A percentile compares a stretch with the other conserved stretches of the same genome.
Evolutionary conservation across 1,140 invertebrate genomes (phyloP).

Genomic region (Babylonia areolata): DNA sequence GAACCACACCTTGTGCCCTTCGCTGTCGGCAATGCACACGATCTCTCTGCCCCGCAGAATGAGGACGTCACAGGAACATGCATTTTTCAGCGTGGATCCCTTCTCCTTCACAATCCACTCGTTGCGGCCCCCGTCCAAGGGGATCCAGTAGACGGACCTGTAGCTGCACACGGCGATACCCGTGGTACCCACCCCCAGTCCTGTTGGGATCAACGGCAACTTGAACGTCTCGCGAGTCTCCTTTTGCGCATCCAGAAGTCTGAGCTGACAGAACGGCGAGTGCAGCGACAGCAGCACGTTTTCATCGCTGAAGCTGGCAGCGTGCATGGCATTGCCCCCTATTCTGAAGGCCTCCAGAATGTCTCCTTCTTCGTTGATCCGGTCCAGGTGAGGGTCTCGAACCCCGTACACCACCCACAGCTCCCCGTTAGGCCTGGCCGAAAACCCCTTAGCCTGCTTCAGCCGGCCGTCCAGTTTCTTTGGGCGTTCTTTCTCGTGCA

Average conservation of each 20-base stretch:
- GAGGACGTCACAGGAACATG: slow-evolving; percentile 23
- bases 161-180: slow-evolving; percentile 23
- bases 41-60: slow-evolving; percentile 20
- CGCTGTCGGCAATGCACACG: slow-evolving; percentile 54
- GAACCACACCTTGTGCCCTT: slow-evolving; percentile 49
- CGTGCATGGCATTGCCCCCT: slow-evolving; percentile 19
- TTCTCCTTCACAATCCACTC: slow-evolving; percentile 20
- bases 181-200: slow-evolving; percentile 12
- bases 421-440: neutral
- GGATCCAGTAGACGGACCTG: slow-evolving; percentile 20
- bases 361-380: neutral
- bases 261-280: slow-evolving; percentile 15
- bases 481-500: neutral
- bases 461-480: neutral
- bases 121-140: slow-evolving; percentile 15
- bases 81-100: slow-evolving; percentile 8
- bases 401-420: slow-evolving; percentile 26
- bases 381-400: slow-evolving; percentile 26
- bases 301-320: slow-evolving; percentile 4
- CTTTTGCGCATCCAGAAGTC: neutral
- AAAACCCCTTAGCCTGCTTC: slow-evolving; percentile 3
- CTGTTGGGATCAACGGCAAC: neutral
- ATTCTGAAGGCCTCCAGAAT: neutral
- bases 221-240: neutral
- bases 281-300: neutral